These are phyloP conservation scores for Oxygymnocypris stewartii DNA, from an alignment of 2,113 vertebrate species.

Conservation along the genomic window DNA sequence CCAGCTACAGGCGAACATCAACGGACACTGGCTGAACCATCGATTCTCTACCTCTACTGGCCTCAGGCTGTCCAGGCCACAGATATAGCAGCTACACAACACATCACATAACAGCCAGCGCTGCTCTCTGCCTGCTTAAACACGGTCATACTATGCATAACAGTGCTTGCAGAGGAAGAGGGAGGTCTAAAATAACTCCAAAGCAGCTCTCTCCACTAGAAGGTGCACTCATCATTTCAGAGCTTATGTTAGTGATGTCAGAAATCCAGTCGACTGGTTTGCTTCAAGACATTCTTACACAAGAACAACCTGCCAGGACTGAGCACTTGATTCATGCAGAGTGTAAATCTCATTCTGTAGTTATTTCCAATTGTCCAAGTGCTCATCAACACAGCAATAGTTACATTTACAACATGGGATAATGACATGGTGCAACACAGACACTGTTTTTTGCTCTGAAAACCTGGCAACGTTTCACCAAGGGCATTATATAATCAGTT, in stretches of 20 bases:
- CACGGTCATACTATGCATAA: background rate
- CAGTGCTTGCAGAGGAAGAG: background rate
- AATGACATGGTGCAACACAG: background rate
- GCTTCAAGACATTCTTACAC: background rate
- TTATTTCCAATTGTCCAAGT: background rate
- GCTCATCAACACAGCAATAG: background rate
- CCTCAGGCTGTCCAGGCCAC: conserved; percentile 46
- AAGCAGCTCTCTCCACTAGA: background rate
- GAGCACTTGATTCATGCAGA: background rate
- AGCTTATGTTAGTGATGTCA: conserved; percentile 6
- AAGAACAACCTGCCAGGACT: background rate
- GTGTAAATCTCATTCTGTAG: background rate
- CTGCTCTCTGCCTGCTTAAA: background rate
- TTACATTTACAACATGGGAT: background rate
- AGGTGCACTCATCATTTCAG: conserved; percentile 27
- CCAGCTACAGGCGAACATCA: conserved; percentile 53
- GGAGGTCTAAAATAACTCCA: background rate
- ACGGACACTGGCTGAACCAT: conserved; percentile 53
- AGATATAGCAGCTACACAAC: conserved; percentile 33
- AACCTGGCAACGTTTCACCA: background rate
- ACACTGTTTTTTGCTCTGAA: background rate
- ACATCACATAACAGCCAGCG: conserved; percentile 18
- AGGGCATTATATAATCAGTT: background rate
- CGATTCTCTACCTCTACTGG: conserved; percentile 49
- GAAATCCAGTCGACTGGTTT: conserved; percentile 9